These are phyloP conservation scores for Gavia stellata DNA, from an alignment of 2,113 vertebrate species.

Conservation along the genomic window DNA sequence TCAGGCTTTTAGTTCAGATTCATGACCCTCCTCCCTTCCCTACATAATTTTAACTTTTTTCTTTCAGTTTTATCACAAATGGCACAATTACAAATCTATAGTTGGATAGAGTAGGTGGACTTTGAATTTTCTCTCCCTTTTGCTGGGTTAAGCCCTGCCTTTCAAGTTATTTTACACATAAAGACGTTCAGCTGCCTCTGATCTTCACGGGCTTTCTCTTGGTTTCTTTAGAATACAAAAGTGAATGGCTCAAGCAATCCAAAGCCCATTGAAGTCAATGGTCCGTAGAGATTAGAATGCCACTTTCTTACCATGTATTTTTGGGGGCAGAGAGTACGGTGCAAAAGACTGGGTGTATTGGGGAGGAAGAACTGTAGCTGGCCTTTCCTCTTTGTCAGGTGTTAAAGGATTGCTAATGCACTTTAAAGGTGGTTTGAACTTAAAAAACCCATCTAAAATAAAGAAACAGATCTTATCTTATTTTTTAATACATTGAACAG, in stretches of 20 bases:
- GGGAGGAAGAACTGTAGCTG: conserved; percentile 4
- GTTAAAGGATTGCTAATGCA: not conserved
- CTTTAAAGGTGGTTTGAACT: not conserved
- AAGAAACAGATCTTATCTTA: not conserved
- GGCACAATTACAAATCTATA: not conserved
- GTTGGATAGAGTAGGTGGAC: conserved; percentile 33
- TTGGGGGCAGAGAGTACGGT: not conserved
- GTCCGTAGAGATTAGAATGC: not conserved
- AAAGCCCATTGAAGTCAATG: conserved; percentile 14
- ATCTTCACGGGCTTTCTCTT: not conserved
- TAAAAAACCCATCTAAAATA: not conserved
- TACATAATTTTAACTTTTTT: conserved; percentile 7
- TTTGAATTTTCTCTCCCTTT: conserved; percentile 39
- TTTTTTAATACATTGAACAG: not conserved
- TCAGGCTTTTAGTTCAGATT: not conserved
- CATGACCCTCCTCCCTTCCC: not conserved
- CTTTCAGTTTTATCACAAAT: not conserved
- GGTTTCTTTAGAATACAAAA: conserved; percentile 38
- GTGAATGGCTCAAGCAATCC: not conserved
- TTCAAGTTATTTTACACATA: conserved; percentile 51
- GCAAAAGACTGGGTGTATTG: not conserved
- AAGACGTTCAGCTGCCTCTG: conserved; percentile 19
- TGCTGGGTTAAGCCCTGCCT: conserved; percentile 29
- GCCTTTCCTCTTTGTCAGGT: not conserved
- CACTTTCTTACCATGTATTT: not conserved